Base-by-base conservation (phyloP, 2,113 vertebrate species). In the Clinocottus analis region DNA sequence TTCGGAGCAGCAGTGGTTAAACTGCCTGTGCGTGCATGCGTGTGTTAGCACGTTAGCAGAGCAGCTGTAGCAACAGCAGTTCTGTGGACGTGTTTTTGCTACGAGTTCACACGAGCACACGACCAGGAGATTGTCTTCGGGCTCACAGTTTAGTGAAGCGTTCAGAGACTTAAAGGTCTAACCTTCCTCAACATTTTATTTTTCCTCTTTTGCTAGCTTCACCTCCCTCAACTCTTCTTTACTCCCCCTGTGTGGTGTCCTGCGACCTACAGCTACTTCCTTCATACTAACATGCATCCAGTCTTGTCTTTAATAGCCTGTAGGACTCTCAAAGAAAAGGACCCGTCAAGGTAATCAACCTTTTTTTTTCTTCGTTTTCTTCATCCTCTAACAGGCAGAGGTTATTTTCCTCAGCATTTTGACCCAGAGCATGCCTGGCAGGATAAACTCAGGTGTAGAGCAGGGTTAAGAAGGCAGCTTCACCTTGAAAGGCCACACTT, bases 401-500 rank as follows among this genome's bases (percentile, higher is more conserved):
- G 56, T 71, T 70, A 39, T 59, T 87, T 72, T 60, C 63, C 75
- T 63, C 67, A 63, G 82, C 86, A 75, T 72, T 80, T 81, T 91
- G 90, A 92, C 85, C 90, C 71, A 29, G 75, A 80, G 68, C 77
- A 77, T 64, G 79, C 79, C 83, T 49, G 73, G 70, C 87, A 85
- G 83, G 84, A 91, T 86, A 88, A 85, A 89, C 86, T 62, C 65
- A 72, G 78, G 80, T 65, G 76, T 70, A 80, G 17, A 80, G 76
- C 65, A 35, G 71, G 84, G 91, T 88, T 84, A 88, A 86, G 72
- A 81, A 88, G 86, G 77, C 85, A 37, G 80, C 83, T 87, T 93
- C 86, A 92, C 91, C 90, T 91, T 91, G 87, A 89, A 89, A 87
- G 83, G 88, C 80, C 82, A 83, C 82, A 72, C 88, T 89, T 83